These are phyloP conservation scores for Zophobas atratus DNA, from an alignment of 1,140 invertebrate species.

Conservation along the genomic window DNA sequence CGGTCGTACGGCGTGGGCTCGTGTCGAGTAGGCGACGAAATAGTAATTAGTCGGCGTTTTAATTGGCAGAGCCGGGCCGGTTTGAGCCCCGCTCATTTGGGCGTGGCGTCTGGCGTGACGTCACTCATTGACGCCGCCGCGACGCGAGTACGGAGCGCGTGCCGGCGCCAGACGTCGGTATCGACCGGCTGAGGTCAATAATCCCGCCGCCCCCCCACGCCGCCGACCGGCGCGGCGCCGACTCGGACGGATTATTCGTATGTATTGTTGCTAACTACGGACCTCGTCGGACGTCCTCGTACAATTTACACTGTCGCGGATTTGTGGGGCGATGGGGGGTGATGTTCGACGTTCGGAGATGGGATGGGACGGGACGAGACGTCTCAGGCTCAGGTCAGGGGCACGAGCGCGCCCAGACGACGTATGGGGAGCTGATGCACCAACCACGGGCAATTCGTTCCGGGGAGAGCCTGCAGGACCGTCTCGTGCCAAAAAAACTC, in stretches of 20 bases:
- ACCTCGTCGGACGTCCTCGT: not conserved
- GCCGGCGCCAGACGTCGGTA: constrained; percentile 63
- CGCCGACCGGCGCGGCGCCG: constrained; percentile 17
- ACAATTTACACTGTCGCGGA: constrained; percentile 36
- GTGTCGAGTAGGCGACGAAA: constrained; percentile 15
- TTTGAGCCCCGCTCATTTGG: constrained; percentile 29
- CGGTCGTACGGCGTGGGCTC: too few species aligned
- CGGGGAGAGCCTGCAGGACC: too few species aligned
- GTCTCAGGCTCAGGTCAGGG: constrained; percentile 18
- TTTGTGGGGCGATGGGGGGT: constrained; percentile 32
- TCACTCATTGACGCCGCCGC: constrained; percentile 62
- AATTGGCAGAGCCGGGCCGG: constrained; percentile 23
- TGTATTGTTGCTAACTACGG: constrained; percentile 35
- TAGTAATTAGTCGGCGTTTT: constrained; percentile 44
- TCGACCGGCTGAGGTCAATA: constrained; percentile 63
- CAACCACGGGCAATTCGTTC: too few species aligned
- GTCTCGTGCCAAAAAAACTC: too few species aligned
- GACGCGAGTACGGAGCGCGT: constrained; percentile 55
- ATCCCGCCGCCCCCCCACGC: constrained; percentile 48
- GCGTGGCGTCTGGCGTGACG: constrained; percentile 60
- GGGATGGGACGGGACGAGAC: constrained; percentile 26
- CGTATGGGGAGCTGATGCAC: not conserved
- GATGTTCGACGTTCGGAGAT: constrained; percentile 22
- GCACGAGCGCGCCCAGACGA: constrained; percentile 11
- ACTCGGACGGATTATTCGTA: constrained; percentile 37